Percentiles rank a stretch among this genome's conserved stretches.
phyloP scores from a whole-genome alignment of 2,888 invertebrate species.

The Stenichneumon culpator region DNA sequence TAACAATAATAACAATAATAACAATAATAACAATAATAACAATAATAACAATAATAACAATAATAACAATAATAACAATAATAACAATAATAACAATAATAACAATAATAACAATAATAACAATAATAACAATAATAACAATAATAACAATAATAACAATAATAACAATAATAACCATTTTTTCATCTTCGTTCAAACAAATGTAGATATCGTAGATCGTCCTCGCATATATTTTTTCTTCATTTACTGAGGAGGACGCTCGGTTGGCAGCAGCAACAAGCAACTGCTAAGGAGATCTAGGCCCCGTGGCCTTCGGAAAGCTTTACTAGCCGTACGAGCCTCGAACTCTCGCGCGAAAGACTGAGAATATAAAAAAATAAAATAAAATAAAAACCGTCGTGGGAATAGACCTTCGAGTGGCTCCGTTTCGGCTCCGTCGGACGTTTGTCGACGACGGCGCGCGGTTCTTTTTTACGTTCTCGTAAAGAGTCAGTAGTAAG shows the following conservation, averaged over 20 bases:
- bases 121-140: no score
- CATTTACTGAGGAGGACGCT: constrained; percentile 58
- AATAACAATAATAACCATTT: background rate
- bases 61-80: no score
- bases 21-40: no score
- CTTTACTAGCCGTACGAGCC: constrained; percentile 61
- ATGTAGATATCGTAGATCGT: constrained; percentile 69
- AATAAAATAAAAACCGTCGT: constrained; percentile 20
- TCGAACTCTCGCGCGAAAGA: constrained; percentile 58
- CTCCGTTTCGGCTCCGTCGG: constrained; percentile 45
- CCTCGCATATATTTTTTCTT: constrained; percentile 73
- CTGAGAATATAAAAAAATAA: constrained; percentile 27
- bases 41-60: no score
- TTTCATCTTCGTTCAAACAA: background rate
- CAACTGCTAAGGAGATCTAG: constrained; percentile 75
- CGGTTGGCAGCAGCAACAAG: constrained; percentile 56
- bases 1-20: no score
- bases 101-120: no score
- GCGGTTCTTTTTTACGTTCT: constrained; percentile 2
- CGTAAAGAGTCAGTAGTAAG: background rate
- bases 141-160: background rate
- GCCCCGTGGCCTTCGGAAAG: constrained; percentile 69
- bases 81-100: no score
- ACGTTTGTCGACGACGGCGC: constrained; percentile 20
- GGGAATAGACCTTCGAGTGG: constrained; percentile 59